phyloP scores from a whole-genome alignment of 2,797 vertebrate species.

The Uromys caudimaculatus region DNA sequence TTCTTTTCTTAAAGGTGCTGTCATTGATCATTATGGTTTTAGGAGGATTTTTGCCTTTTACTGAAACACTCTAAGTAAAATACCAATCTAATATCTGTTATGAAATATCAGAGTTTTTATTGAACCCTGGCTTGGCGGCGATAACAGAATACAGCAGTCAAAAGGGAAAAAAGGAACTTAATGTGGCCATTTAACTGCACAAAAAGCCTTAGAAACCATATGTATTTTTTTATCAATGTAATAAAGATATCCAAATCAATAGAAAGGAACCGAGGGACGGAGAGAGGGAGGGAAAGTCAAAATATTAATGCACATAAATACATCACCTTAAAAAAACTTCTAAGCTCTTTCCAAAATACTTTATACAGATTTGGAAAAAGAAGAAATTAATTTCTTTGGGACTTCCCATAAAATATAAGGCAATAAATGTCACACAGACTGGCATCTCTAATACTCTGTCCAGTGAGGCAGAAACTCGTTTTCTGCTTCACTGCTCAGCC shows the following conservation, averaged over 20 bases:
- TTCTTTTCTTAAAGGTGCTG: background rate
- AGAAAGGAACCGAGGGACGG: background rate
- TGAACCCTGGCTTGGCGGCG: background rate
- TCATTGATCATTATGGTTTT: background rate
- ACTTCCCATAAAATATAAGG: background rate
- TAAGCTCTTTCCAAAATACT: background rate
- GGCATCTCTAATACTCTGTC: constrained; percentile 72
- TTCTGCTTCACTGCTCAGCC: constrained; percentile 85
- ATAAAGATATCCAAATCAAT: constrained; percentile 53
- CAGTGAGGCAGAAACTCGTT: constrained; percentile 85
- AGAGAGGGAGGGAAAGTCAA: background rate
- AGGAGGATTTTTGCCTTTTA: background rate
- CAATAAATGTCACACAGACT: constrained; percentile 28
- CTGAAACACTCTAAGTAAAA: background rate
- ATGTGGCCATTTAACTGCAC: background rate
- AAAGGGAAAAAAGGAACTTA: background rate
- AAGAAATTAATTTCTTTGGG: constrained; percentile 65
- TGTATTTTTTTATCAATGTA: background rate
- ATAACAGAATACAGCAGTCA: background rate
- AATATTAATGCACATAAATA: background rate
- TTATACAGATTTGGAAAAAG: constrained; percentile 33
- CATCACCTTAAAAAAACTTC: constrained; percentile 27
- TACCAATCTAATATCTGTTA: background rate
- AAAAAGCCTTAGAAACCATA: background rate
- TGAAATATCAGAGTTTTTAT: background rate